Evolutionary conservation across 1,140 invertebrate species (phyloP), one percentile per base, ranked within the genome.

Genomic region (Anagrus nilaparvatae): DNA sequence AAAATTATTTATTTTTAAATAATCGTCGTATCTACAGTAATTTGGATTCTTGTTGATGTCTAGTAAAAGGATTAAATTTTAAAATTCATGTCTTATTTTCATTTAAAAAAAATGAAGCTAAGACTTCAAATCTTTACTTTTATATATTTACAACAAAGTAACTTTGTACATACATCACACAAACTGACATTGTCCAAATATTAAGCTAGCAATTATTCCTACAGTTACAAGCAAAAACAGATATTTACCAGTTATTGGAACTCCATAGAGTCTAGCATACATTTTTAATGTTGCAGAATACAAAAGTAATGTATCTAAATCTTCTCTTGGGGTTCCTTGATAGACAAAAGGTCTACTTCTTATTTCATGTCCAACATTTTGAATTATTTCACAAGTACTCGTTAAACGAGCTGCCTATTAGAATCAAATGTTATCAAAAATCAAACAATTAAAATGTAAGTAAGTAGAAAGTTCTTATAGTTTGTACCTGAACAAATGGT

Each of bases 261-360:
- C 71, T 59, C 75, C 70, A 54, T 82, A 83, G 2, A 87, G 60
- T 60, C 77, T 77, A 3, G 82, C 83, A 42, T 74, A 74, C 60
- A 87, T 77, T 52, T 76, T 74, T 41, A 88, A 67, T 5, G 78
- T 79, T 5, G 81, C 79, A 3, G 84, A 77, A 56, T 81, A 87
- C 20, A 85, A 60, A n/a, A 88, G 67, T 47, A 87, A 74, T 1
- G 82, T 78, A 53, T 82, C 78, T 31, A 88, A 67, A 66, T 87
- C 82, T 51, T 77, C 71, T 29, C 74, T 72, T 1, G 82, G 72
- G 19, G 81, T 82, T 48, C 78, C 75, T 61, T 84, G 81, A 67
- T 87, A 83, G 3, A 83, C 77, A 56, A 84, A 86, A 3, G 84
- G 83, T 18, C 83, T 68, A n/a, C 77, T 74, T 24, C 82, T 70